A percentile compares a stretch with the other conserved stretches of the same genome.
Evolutionary conservation across 2,888 invertebrate genomes (phyloP).

Genomic region (Eilema sororculum): DNA sequence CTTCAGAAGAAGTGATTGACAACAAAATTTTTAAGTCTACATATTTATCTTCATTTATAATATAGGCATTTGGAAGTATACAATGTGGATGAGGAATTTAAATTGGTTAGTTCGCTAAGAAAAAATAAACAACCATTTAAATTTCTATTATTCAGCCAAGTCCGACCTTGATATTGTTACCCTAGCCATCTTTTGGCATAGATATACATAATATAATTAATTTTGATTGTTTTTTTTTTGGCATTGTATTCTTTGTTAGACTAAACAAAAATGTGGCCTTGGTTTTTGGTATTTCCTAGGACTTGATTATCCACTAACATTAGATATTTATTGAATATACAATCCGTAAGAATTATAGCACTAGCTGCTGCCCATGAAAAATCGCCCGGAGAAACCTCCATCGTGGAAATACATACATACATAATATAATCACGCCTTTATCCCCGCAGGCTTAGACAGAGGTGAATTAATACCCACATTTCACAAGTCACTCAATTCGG

Average conservation of each 20-base stretch:
- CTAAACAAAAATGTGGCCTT: neutral
- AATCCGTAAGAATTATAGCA: neutral
- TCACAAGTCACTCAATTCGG: too few relatives aligned
- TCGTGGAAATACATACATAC: too few relatives aligned
- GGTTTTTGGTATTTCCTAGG: neutral
- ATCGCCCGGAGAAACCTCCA: too few relatives aligned
- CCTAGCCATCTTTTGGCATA: neutral
- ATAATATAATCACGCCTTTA: too few relatives aligned
- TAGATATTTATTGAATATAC: neutral
- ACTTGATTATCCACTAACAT: neutral
- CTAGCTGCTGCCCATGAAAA: neutral
- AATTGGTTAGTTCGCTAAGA: neutral
- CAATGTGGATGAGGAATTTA: neutral
- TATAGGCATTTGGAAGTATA: neutral
- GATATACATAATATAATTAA: neutral
- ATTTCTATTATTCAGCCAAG: neutral
- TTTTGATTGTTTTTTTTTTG: conserved; percentile 7
- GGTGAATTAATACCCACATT: too few relatives aligned
- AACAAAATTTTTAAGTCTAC: neutral
- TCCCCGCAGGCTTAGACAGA: too few relatives aligned
- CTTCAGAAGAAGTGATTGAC: neutral
- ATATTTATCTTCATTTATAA: neutral
- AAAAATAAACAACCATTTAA: neutral
- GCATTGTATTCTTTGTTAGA: conserved; percentile 3
- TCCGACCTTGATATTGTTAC: neutral